These are phyloP conservation scores for Rynchops niger DNA, from an alignment of 2,113 vertebrate species.

Conservation along the genomic window DNA sequence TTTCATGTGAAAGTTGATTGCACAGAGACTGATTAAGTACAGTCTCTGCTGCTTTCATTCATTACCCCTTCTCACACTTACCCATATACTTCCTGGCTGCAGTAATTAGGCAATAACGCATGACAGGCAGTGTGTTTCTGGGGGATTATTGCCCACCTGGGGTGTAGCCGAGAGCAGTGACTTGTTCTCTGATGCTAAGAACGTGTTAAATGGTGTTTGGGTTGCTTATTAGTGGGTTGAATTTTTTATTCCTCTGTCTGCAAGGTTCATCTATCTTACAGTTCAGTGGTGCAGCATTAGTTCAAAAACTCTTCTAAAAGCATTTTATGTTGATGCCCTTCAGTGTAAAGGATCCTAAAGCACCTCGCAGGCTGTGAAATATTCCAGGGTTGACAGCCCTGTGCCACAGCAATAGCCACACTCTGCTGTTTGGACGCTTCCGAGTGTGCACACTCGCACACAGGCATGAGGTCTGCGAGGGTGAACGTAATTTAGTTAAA, in stretches of 20 bases:
- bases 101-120: neutral
- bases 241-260: neutral
- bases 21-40: neutral
- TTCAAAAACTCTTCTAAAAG: neutral
- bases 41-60: conserved; percentile 4
- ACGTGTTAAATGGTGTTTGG: neutral
- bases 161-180: neutral
- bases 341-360: neutral
- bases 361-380: neutral
- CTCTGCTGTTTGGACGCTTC: neutral
- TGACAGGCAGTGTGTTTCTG: neutral
- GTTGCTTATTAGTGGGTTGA: neutral
- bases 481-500: neutral
- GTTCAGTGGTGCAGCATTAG: neutral
- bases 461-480: neutral
- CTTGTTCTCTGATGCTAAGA: neutral
- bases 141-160: neutral
- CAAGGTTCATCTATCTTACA: neutral
- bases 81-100: neutral
- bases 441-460: neutral
- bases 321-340: neutral
- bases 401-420: neutral
- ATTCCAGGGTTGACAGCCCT: neutral
- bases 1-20: conserved; percentile 23
- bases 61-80: neutral